Conservation (phyloP, 2,113 vertebrate species). For the Megaceryle maxima region DNA sequence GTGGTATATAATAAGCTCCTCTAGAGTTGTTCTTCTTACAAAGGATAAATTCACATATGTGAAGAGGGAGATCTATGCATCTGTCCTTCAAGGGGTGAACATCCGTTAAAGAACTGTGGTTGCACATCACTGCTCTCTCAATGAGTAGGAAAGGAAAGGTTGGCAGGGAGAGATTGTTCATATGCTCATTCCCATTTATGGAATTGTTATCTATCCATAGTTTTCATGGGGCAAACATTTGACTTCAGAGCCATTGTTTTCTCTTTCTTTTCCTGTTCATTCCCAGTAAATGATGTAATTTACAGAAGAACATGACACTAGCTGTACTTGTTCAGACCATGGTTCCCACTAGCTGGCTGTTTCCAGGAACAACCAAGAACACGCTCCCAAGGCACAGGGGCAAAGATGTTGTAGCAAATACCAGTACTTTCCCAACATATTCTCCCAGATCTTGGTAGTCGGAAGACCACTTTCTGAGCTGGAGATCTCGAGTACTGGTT, state of each 20-base stretch:
- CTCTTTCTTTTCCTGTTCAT: background rate
- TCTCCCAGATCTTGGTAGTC: background rate
- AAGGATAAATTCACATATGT: background rate
- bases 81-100: background rate
- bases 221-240: background rate
- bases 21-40: background rate
- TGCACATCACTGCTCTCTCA: background rate
- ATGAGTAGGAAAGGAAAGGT: background rate
- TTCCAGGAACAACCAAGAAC: background rate
- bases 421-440: background rate
- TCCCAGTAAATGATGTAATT: background rate
- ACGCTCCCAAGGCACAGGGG: background rate
- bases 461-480: background rate
- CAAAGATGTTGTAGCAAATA: background rate
- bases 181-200: background rate
- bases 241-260: background rate
- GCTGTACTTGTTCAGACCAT: background rate
- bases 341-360: background rate
- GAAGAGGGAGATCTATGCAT: background rate
- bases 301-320: background rate
- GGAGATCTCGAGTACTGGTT: background rate
- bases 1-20: background rate
- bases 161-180: background rate
- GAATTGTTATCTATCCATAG: background rate
- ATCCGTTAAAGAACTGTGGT: background rate